Evolutionary conservation across 30 jellyfish, hydroid and myxozoan species (phyloP).

Genomic region (Hydractinia echinata): DNA sequence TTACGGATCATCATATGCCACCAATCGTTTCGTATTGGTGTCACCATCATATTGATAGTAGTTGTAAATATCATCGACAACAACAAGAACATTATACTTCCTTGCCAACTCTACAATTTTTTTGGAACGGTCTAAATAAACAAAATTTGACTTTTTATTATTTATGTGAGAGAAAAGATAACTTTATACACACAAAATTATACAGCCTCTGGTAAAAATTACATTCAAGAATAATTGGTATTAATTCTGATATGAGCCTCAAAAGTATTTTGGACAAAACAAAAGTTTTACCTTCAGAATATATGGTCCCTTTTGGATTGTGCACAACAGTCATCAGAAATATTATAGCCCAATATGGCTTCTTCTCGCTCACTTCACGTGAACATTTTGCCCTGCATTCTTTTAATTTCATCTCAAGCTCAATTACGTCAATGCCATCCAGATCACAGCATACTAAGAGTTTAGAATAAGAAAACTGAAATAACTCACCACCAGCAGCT

Average conservation of each 20-base stretch:
- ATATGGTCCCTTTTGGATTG: slow-evolving; percentile 49
- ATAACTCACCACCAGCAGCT: too few relatives aligned
- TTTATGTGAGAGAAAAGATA: neutral
- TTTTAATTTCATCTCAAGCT: slow-evolving; percentile 20
- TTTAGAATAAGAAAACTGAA: too few relatives aligned
- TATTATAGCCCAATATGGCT: slow-evolving; percentile 37
- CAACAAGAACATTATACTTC: slow-evolving; percentile 43
- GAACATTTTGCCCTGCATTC: neutral
- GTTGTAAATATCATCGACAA: slow-evolving; percentile 52
- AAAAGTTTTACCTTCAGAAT: slow-evolving; percentile 35
- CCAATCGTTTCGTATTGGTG: slow-evolving; percentile 3
- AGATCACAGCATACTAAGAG: neutral
- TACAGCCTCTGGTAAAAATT: too few relatives aligned
- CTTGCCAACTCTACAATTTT: slow-evolving; percentile 40
- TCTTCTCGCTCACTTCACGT: neutral
- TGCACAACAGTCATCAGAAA: slow-evolving; percentile 36
- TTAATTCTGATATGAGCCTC: too few relatives aligned
- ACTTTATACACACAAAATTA: too few relatives aligned
- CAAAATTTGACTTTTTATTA: neutral
- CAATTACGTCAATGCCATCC: slow-evolving; percentile 37
- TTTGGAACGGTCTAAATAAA: slow-evolving; percentile 42
- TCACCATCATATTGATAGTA: slow-evolving; percentile 32
- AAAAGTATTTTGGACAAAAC: neutral
- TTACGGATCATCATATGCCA: slow-evolving; percentile 20
- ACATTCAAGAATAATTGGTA: too few relatives aligned